Conservation (phyloP, 2,113 vertebrate species). For the Acinonyx jubatus region DNA sequence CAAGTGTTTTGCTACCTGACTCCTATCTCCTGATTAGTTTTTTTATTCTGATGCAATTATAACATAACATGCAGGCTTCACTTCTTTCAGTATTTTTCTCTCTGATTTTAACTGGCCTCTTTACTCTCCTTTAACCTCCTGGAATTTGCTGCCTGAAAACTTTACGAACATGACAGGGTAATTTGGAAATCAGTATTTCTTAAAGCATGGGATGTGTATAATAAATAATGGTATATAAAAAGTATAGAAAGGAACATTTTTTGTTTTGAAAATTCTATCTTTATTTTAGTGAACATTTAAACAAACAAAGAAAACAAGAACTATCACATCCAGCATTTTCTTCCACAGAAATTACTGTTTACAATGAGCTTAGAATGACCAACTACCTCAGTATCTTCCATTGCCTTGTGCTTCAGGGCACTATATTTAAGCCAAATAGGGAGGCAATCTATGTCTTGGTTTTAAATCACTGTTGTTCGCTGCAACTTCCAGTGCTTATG, state of each 20-base stretch:
- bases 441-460: background rate
- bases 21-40: background rate
- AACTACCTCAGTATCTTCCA: background rate
- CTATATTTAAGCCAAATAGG: background rate
- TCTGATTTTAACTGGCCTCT: background rate
- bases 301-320: background rate
- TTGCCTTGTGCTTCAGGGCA: background rate
- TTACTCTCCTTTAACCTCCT: background rate
- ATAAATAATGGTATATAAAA: background rate
- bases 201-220: background rate
- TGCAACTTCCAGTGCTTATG: background rate
- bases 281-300: background rate
- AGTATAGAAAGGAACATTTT: background rate
- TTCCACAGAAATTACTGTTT: background rate
- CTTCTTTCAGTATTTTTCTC: background rate
- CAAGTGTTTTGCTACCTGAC: background rate
- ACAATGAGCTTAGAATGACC: background rate
- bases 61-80: background rate
- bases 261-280: background rate
- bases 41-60: background rate
- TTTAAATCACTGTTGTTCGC: background rate
- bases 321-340: background rate
- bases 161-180: background rate
- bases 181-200: background rate
- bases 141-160: background rate